Base-by-base conservation (phyloP, 2,113 vertebrate species). In the Athene cunicularia region DNA sequence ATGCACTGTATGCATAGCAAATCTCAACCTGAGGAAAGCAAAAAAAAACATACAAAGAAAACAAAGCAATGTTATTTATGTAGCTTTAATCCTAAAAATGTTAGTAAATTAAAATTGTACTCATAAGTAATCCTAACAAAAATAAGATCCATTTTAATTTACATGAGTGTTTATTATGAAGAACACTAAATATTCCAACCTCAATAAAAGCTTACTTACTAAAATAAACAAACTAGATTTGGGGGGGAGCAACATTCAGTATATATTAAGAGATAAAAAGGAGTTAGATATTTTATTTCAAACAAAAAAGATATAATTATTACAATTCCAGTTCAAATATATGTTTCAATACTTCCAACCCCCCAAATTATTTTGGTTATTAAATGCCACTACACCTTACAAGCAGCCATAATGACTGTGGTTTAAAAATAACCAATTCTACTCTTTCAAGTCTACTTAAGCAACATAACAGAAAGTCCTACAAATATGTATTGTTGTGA, bases 1-100 rank as follows among this genome's bases (percentile, higher is more conserved):
- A 99, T 98, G 33, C 99, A 99, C 98, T 99, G 99, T 96, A 99
- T 99, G 80, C 99, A 99, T 94, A 99, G 98, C 68, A 99, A 99
- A 97, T 99, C 99, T 63, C 99, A 99, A 96, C 99, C 99, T 99
- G 97, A 56, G 28, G 32, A 47, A 81, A 59, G 52, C 30, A 88
- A 86, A 28, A 93, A 35, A 91, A 68, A 86, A 88, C 66, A 95
- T 7, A 80, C 35, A 89, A 95, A 96, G 18, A 33, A 92, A 95
- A 91, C n/a, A 76, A 97, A 90, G 53, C n/a, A 47, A n/a, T 6
- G 4, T 52, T 56, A 87, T 49, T 72, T 23, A 43, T 12, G 24
- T 12, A 12, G 19, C 53, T 92, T 80, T 45, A 50, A 83, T 58
- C 8, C 8, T 58, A 16, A 67, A 92, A 16, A 2, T 3, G 1